phyloP scores from a whole-genome alignment of 2,797 vertebrate genomes.

The Neoniphon sammara region DNA sequence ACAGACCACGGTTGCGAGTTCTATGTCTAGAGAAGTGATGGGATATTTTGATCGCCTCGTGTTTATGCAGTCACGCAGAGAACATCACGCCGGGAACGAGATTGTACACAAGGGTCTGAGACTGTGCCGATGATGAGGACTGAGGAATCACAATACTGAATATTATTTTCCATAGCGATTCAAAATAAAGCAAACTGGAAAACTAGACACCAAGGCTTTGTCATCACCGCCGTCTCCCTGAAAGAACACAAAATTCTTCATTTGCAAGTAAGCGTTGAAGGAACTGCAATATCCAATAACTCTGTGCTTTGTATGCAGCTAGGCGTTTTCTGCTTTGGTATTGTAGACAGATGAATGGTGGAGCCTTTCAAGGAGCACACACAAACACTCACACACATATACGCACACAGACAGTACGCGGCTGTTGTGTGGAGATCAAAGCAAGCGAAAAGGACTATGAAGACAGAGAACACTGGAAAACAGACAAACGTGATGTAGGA shows the following conservation, averaged over 20 bases:
- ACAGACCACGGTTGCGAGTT: no score
- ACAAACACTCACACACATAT: conserved; percentile 1
- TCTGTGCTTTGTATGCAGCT: conserved; percentile 44
- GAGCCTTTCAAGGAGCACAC: conserved; percentile 52
- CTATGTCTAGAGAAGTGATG: no score
- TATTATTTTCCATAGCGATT: neutral
- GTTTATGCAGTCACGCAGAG: no score
- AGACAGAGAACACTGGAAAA: conserved; percentile 53
- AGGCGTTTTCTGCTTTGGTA: conserved; percentile 16
- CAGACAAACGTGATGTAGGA: conserved; percentile 60
- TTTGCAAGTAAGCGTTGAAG: conserved; percentile 28
- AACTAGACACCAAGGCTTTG: conserved; percentile 10
- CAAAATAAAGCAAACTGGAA: neutral
- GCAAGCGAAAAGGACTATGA: conserved; percentile 45
- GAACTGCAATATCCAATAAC: conserved; percentile 31
- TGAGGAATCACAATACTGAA: neutral
- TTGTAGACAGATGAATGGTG: conserved; percentile 60
- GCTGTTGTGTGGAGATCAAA: conserved; percentile 66
- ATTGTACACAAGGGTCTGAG: neutral
- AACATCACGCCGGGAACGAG: no score
- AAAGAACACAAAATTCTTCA: conserved; percentile 17
- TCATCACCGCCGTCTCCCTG: conserved; percentile 17
- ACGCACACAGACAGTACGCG: conserved; percentile 31
- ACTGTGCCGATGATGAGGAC: neutral
- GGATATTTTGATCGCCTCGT: no score